Evolutionary conservation across 2,113 vertebrate species (phyloP).

Genomic region (Sinocyclocheilus grahami): DNA sequence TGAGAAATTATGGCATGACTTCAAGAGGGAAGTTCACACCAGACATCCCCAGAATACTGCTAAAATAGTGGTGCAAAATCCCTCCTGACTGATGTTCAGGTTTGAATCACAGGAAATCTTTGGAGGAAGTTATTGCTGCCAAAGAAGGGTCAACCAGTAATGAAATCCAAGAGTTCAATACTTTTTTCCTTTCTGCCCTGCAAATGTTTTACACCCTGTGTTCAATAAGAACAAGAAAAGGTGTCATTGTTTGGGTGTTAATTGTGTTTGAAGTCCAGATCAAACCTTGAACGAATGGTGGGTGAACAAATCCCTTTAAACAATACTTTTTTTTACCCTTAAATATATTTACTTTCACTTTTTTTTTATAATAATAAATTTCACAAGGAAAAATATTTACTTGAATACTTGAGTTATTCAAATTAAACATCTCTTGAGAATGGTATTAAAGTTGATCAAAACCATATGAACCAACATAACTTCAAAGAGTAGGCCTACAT

Average conservation of each 20-base stretch:
- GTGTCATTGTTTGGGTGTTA: not conserved
- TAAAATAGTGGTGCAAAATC: not conserved
- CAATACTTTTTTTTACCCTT: not conserved
- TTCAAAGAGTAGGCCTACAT: not conserved
- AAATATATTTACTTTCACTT: not conserved
- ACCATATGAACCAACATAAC: not conserved
- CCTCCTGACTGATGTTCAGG: not conserved
- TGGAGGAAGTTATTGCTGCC: conserved; percentile 2
- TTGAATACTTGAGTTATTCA: not conserved
- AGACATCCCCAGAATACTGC: not conserved
- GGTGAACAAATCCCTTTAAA: too few relatives aligned
- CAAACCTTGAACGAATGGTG: not conserved
- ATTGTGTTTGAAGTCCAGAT: not conserved
- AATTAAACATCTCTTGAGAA: not conserved
- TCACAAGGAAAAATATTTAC: too few relatives aligned
- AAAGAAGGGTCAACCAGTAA: not conserved
- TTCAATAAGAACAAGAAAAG: not conserved
- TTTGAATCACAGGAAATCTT: not conserved
- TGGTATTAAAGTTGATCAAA: not conserved
- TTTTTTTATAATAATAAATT: too few relatives aligned
- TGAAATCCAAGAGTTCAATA: conserved; percentile 8
- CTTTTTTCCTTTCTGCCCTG: not conserved
- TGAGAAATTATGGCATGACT: not conserved
- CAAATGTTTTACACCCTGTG: not conserved
- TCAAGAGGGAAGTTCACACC: not conserved